Base-by-base conservation (phyloP, 2,888 invertebrate species). In the Trimorus sp. region DNA sequence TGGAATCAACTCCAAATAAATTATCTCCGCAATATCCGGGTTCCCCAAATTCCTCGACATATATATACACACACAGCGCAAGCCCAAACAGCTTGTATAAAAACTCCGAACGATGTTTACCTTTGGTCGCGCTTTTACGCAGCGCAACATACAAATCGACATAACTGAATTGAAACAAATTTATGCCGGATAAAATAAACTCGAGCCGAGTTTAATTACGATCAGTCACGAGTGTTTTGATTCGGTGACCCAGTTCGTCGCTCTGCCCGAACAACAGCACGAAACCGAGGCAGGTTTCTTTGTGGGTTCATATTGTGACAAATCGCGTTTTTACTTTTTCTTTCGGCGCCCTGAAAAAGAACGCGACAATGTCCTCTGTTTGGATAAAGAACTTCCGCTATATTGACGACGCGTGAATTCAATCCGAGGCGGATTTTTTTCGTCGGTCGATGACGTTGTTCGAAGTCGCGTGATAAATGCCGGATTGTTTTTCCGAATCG, bases 301-400 rank as follows among this genome's bases (percentile, higher is more conserved):
- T 65, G 51, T 56, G 38, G 48, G 59, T 53, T 51, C 62, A 53
- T 53, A 68, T 76, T 76, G 68, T 76, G 75, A 76, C 68, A 76
- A 68, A 76, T 76, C 45, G 68, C 36, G 54, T 62, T 65, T 60
- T 75, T 75, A 66, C 56, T 75, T 75, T 58, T 68, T 54, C 37
- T 68, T 59, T 65, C 38, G 12, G 3, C 37, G 16, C 51, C 26
- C 51, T 38, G 75, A 26, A 51, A 69, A 69, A 69, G 36, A 58
- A 56, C 48, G 54, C 65, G 66, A 71, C 70, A 69, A 63, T 77
- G 77, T 62, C 69, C 63, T 37, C n/a, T 70, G 56, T 68, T 69
- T 62, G 16, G 49, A 78, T 48, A 78, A 78, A 78, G 78, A 71
- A 71, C 78, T 78, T 78, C 78, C 78, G 78, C 78, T 78, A 59